Base-by-base conservation (phyloP, 2,888 invertebrate genomes). In the Megamerina dolium region DNA sequence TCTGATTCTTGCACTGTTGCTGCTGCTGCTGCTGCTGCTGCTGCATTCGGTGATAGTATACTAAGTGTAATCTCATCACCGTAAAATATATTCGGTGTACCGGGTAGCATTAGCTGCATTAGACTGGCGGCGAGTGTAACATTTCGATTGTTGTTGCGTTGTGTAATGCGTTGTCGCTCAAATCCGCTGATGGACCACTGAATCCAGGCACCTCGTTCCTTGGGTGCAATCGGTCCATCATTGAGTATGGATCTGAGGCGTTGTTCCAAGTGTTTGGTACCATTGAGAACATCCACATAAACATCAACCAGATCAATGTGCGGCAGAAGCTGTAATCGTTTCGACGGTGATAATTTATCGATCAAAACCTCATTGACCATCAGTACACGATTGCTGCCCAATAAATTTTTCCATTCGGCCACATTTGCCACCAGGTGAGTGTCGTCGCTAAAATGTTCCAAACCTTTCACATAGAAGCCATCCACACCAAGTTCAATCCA, bases 1-100 rank as follows among this genome's bases (percentile, higher is more conserved):
- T 79, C 78, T 49, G 74, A 73, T 45, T 76, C 75, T 58, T 82
- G 80, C 41, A 73, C 73, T 3, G 43, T 37, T 23, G 23, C 8
- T 8, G 6, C 23, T 8, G 23, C 6, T 8, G 10, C 23, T 8
- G 23, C 23, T 8, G 6, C 23, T 23, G 10, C 6, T 8, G 23
- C 23, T 13, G 16, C 26, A 52, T 79, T 74, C 5, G 77, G 71
- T 56, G 79, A 78, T 31, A 73, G 61, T 3, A 77, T 63, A 52
- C 82, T 79, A 52, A 89, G 72, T 2, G 84, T 85, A 49, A 93
- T 81, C 75, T 94, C 93, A 67, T 94, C 92, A 1, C 93, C 93
- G 68, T 94, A 94, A 70, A 92, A 90, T 56, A 92, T 81, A 54
- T 82, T 86, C 1, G 90, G 81, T 1, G 91, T 88, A 8, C 80